These are phyloP conservation scores for Agrotis segetum DNA, from an alignment of 2,888 invertebrate species.

Conservation along the genomic window DNA sequence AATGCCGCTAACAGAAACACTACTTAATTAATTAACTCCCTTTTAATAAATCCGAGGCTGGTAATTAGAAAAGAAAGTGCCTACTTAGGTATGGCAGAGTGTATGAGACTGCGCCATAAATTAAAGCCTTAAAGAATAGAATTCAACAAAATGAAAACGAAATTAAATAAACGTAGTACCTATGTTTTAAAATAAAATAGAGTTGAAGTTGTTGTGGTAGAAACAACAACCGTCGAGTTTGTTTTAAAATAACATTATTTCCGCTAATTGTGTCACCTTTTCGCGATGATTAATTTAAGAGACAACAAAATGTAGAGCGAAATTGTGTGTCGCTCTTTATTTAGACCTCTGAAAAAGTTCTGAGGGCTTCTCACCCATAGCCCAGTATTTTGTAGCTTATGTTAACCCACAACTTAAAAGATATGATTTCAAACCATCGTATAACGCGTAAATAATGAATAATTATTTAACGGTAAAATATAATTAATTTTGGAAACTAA, in stretches of 20 bases:
- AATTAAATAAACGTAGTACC: background rate
- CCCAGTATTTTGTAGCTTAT: too few species aligned
- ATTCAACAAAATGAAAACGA: background rate
- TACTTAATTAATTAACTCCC: conserved; percentile 43
- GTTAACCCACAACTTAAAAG: too few species aligned
- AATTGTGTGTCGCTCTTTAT: background rate
- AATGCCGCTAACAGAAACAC: conserved; percentile 51
- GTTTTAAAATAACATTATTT: conserved; percentile 38
- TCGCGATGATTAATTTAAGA: conserved; percentile 38
- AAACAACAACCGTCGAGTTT: background rate
- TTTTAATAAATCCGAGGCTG: conserved; percentile 40
- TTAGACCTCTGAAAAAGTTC: background rate
- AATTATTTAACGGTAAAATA: background rate
- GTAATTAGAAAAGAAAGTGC: conserved; percentile 45
- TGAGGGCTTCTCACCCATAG: background rate
- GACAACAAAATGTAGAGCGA: background rate
- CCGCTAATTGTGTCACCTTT: conserved; percentile 63
- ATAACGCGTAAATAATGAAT: background rate
- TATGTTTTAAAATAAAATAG: background rate
- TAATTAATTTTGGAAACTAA: conserved; percentile 2
- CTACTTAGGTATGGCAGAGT: conserved; percentile 7
- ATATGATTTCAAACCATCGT: background rate
- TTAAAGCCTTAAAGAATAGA: too few species aligned
- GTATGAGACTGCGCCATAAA: background rate
- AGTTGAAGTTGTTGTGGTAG: background rate